Evolutionary conservation across 2,113 vertebrate species (phyloP).

Genomic region (Camelus bactrianus): DNA sequence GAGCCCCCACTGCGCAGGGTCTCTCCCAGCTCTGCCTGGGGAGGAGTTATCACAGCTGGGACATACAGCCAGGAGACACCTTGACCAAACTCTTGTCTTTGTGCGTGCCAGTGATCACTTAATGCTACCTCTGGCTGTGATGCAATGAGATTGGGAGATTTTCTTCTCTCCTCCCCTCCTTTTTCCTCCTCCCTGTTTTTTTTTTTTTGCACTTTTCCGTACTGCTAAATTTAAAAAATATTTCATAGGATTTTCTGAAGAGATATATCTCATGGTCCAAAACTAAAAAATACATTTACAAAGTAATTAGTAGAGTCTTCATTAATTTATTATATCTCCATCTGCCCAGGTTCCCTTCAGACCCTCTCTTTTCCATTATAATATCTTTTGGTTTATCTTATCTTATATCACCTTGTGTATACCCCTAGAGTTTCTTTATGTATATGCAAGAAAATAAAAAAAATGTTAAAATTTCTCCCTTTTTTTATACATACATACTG

Average conservation of each 20-base stretch:
- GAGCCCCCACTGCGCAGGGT: rapidly evolving
- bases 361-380: neutral
- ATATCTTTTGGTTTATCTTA: neutral
- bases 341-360: neutral
- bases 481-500: neutral
- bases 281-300: neutral
- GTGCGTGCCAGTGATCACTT: neutral
- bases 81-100: too few species aligned
- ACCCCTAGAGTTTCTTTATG: neutral
- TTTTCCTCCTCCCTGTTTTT: neutral
- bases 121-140: neutral
- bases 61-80: neutral
- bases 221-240: neutral
- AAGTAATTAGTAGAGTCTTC: neutral
- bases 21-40: neutral
- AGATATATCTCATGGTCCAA: neutral
- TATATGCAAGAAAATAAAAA: neutral
- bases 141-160: rapidly evolving
- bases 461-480: neutral
- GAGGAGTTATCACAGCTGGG: too few species aligned
- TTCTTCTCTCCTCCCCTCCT: neutral
- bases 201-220: neutral
- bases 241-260: neutral
- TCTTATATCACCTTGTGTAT: neutral
- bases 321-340: neutral